Conservation (phyloP, 2,113 vertebrate genomes). For the Eubucco bourcierii region DNA sequence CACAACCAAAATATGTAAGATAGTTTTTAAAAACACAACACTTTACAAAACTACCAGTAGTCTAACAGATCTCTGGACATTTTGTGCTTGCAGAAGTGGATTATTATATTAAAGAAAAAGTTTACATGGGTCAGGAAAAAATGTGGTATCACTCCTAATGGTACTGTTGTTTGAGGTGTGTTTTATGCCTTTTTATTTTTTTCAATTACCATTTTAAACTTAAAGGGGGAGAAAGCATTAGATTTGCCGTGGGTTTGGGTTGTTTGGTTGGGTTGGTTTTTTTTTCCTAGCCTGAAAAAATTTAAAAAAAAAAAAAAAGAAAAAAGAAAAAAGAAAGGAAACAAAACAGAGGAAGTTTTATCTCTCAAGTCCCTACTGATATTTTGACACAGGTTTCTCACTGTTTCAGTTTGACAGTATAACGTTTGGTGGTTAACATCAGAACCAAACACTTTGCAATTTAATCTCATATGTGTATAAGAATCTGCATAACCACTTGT, state of each 20-base stretch:
- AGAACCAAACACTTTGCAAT: not conserved
- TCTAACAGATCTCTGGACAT: not conserved
- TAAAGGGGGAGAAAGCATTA: not conserved
- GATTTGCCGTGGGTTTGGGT: not conserved
- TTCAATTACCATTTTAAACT: not conserved
- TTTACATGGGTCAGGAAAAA: not conserved
- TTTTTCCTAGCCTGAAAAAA: not conserved
- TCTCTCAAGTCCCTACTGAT: not conserved
- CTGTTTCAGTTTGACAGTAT: not conserved
- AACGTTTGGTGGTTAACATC: not conserved
- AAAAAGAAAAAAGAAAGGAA: not conserved
- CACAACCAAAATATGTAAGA: not conserved
- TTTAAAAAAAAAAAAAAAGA: not conserved
- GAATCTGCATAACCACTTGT: conserved; percentile 13
- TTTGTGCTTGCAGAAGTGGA: not conserved
- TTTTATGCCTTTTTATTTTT: not conserved
- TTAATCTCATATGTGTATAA: not conserved
- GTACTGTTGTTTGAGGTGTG: not conserved
- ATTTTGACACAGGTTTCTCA: not conserved
- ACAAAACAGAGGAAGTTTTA: not conserved
- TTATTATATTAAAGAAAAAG: not conserved
- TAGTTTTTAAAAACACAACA: not conserved
- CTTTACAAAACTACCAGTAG: not conserved
- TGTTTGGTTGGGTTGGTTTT: not conserved
- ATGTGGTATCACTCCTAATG: not conserved